Conservation (phyloP, 2,113 vertebrate genomes). For the Cichladusa arquata region DNA sequence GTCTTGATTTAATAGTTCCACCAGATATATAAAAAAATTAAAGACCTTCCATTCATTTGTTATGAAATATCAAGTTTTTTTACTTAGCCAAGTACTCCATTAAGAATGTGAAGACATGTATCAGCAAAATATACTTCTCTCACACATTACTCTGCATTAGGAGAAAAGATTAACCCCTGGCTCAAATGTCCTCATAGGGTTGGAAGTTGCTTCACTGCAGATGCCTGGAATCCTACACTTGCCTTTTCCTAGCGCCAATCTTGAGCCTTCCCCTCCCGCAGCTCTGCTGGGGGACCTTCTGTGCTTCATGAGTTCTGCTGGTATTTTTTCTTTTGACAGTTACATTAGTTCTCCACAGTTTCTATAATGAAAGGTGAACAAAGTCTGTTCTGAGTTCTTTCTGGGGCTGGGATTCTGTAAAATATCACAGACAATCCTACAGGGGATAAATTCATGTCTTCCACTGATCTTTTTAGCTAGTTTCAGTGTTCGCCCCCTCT, state of each 20-base stretch:
- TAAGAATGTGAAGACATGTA: not conserved
- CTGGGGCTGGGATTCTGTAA: not conserved
- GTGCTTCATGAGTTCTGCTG: not conserved
- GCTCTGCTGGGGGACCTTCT: not conserved
- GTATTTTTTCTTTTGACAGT: not conserved
- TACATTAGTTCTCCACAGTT: not conserved
- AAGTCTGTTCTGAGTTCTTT: not conserved
- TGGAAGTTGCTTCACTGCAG: not conserved
- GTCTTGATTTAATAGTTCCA: not conserved
- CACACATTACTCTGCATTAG: not conserved
- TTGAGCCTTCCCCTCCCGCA: not conserved
- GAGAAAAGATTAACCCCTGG: not conserved
- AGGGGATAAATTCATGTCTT: not conserved
- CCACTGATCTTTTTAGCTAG: not conserved
- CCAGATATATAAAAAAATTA: not conserved
- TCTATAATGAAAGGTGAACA: slow-evolving; percentile 20
- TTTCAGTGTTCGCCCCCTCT: not conserved
- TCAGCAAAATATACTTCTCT: not conserved
- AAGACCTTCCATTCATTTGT: not conserved
- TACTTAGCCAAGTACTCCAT: not conserved
- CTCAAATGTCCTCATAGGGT: not conserved
- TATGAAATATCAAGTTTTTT: not conserved
- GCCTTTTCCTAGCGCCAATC: not conserved
- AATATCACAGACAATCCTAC: not conserved
- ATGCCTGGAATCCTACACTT: not conserved